These are phyloP conservation scores for Centroberyx gerrardi DNA, from an alignment of 2,797 vertebrate species.

Conservation along the genomic window DNA sequence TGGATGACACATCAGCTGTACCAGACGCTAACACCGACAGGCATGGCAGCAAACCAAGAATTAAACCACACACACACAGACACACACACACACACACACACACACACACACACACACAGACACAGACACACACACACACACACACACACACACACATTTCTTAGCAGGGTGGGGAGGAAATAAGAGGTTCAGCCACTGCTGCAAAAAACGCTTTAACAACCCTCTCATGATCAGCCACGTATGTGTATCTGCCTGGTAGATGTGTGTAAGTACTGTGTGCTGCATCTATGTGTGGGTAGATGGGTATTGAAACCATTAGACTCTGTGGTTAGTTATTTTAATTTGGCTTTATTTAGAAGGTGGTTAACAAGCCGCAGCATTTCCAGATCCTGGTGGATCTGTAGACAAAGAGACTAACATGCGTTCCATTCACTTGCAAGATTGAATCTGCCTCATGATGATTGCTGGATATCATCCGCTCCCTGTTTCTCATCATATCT, in stretches of 20 bases:
- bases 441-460: no score
- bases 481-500: no score
- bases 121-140: background rate
- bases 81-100: background rate
- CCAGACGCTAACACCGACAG: constrained; percentile 21
- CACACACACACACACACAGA: background rate
- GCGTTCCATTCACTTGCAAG: no score
- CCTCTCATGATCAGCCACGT: constrained; percentile 33
- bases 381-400: no score
- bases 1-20: constrained; percentile 47
- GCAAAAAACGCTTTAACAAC: constrained; percentile 27
- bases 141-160: constrained; percentile 30
- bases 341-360: no score
- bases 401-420: no score
- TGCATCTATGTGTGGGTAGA: background rate
- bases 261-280: constrained; percentile 1
- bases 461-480: no score
- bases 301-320: background rate
- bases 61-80: constrained; percentile 17
- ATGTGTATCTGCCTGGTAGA: constrained; percentile 13
- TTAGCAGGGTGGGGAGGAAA: constrained; percentile 55
- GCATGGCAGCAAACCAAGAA: constrained; percentile 1
- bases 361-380: no score
- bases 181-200: constrained; percentile 39
- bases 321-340: no score